These are phyloP conservation scores for Acrocera orbiculus DNA, from an alignment of 2,888 invertebrate species.

Conservation along the genomic window DNA sequence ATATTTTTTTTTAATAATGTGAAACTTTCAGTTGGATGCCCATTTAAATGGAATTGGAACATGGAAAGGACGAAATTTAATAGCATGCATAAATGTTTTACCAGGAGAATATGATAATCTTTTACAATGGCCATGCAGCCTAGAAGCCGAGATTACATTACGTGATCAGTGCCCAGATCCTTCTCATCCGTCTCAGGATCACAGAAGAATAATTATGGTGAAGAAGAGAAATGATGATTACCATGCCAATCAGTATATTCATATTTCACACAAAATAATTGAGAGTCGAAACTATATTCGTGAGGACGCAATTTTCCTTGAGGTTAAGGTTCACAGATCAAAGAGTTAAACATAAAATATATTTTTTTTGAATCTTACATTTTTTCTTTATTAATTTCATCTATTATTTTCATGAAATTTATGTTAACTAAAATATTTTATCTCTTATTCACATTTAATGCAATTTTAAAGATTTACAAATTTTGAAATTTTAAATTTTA, in stretches of 20 bases:
- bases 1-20: too few species aligned
- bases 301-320: conserved; percentile 27
- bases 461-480: too few species aligned
- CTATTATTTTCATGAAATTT: too few species aligned
- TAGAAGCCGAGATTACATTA: conserved; percentile 45
- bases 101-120: conserved; percentile 54
- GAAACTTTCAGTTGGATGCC: conserved; percentile 39
- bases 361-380: too few species aligned
- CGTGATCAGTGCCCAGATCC: conserved; percentile 41
- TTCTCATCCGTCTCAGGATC: conserved; percentile 39
- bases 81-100: conserved; percentile 48
- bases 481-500: too few species aligned
- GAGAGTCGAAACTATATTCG: conserved; percentile 23
- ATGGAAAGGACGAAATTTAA: conserved; percentile 56
- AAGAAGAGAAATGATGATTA: conserved; percentile 33
- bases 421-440: too few species aligned
- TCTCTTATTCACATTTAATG: too few species aligned
- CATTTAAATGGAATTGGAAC: conserved; percentile 57
- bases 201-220: conserved; percentile 43
- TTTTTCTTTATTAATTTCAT: too few species aligned
- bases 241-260: conserved; percentile 8
- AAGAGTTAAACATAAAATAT: neutral
- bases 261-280: conserved; percentile 22
- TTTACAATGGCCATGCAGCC: conserved; percentile 53
- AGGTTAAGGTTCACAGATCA: conserved; percentile 21